Base-by-base conservation (phyloP, 2,113 vertebrate species). In the Eubucco bourcierii region DNA sequence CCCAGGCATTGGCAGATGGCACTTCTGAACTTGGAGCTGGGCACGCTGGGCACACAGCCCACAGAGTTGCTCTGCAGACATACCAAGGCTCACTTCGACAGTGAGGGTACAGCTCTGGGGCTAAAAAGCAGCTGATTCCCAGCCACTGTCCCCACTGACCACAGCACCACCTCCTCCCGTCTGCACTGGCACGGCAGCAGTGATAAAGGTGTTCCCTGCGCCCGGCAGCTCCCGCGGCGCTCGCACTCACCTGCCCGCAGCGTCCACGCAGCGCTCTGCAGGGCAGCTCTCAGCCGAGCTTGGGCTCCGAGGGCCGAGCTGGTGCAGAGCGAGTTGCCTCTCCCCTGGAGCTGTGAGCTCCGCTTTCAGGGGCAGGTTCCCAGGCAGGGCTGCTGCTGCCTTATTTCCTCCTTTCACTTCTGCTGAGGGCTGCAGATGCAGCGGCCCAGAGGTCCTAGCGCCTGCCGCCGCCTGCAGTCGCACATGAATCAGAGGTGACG, bases 361-460 rank as follows among this genome's bases (percentile, higher is more conserved):
- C 37, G 1, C 5, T 11, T 34, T 64, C 65, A 34, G 39, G 79
- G 66, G 65, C 37, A 41, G 0, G 28, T 17, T 79, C 71, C 18
- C 68, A 47, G 44, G 39, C 66, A 65, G 64, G 80, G 44, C 29
- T 4, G 10, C 84, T 27, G 60, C 44, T 34, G 44, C 44, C 41
- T 60, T 83, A 19, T 91, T 96, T 96, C 96, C 96, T 96, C 65
- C 72, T 92, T 90, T 91, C 64, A 58, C 25, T 58, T 60, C 79
- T 65, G 71, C 8, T 10, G 17, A 60, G 39, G 33, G 83, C 77
- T 46, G 87, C 34, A 20, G 41, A 52, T 10, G 81, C 76, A 39
- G 75, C 1, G 2, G 16, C 52, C 10, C 58, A 6, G 78, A 63
- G 73, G 93, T 80, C 84, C 93, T 47, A 73, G 93, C 41, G 21